Conservation (phyloP, 2,113 vertebrate genomes). For the Etia nguti region DNA sequence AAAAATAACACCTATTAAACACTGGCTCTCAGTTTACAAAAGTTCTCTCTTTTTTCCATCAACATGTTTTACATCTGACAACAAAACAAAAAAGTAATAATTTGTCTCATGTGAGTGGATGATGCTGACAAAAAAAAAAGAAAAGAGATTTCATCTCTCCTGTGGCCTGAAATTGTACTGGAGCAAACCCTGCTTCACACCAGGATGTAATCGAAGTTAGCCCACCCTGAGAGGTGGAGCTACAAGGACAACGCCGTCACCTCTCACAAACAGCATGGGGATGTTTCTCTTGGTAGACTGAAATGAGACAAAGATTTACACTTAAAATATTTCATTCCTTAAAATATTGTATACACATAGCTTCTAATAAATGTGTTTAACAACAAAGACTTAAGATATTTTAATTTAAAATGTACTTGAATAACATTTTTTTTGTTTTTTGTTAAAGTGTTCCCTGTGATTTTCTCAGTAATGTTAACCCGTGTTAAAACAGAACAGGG, state of each 20-base stretch:
- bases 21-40: background rate
- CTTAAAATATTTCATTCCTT: background rate
- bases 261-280: constrained; percentile 97
- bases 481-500: background rate
- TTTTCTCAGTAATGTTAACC: background rate
- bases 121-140: background rate
- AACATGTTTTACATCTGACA: background rate
- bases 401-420: background rate
- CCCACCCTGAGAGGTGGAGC: constrained; percentile 91
- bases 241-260: constrained; percentile 94
- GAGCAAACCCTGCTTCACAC: background rate
- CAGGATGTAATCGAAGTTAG: constrained; percentile 35
- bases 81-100: background rate
- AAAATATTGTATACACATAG: background rate
- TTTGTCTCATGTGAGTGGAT: background rate
- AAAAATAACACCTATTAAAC: background rate
- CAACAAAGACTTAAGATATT: background rate
- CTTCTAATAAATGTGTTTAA: background rate
- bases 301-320: background rate
- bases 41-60: background rate
- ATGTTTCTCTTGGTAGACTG: constrained; percentile 98
- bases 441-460: background rate
- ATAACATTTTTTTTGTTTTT: background rate
- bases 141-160: background rate
- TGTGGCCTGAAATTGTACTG: background rate